phyloP scores from a whole-genome alignment of 2,113 vertebrate species.

The Anser cygnoides region DNA sequence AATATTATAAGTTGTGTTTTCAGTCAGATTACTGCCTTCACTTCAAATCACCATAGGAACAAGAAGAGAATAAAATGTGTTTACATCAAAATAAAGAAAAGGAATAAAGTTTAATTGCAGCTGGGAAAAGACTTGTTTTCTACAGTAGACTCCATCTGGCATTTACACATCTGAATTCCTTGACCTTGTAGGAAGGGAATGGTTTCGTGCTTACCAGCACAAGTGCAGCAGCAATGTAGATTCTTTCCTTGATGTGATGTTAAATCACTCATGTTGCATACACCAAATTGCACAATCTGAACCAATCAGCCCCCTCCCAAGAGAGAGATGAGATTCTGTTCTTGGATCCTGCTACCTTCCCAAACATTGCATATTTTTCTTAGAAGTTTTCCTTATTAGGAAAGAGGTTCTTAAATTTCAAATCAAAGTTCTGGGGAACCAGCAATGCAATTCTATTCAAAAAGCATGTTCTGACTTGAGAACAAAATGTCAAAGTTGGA shows the following conservation, averaged over 20 bases:
- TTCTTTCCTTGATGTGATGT: neutral
- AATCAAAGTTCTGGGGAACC: neutral
- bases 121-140: neutral
- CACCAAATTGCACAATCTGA: neutral
- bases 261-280: neutral
- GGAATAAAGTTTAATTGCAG: neutral
- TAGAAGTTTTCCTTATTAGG: neutral
- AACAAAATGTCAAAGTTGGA: slow-evolving; percentile 6
- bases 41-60: slow-evolving; percentile 12
- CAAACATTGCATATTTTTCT: neutral
- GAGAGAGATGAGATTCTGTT: neutral
- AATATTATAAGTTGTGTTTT: neutral
- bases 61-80: neutral
- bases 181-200: neutral
- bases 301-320: neutral
- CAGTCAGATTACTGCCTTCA: neutral
- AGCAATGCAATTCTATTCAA: neutral
- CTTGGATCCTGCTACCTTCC: neutral
- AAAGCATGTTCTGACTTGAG: neutral
- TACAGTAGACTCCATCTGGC: neutral
- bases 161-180: neutral
- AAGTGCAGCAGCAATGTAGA: neutral
- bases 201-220: neutral
- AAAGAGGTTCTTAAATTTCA: neutral
- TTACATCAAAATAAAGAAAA: slow-evolving; percentile 6